phyloP scores from a whole-genome alignment of 2,888 invertebrate species.

The Teinopalpus imperialis region DNA sequence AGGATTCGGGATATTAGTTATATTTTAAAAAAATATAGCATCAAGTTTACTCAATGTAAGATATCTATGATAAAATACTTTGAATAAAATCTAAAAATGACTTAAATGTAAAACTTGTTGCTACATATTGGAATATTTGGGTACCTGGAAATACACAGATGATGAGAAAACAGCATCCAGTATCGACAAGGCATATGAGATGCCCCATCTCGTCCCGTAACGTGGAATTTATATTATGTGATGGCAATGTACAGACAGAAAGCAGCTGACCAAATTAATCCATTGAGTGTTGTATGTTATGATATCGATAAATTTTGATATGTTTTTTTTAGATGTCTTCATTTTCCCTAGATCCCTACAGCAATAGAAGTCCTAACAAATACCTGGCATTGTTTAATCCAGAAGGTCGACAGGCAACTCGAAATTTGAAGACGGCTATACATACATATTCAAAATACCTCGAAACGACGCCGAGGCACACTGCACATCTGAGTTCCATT shows the following conservation, averaged over 20 bases:
- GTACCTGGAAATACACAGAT: constrained; percentile 77
- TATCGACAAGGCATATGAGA: constrained; percentile 48
- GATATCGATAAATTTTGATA: too few relatives aligned
- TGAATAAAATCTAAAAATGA: too few relatives aligned
- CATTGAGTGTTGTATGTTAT: too few relatives aligned
- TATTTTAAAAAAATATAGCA: constrained; percentile 43
- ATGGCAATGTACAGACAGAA: constrained; percentile 25
- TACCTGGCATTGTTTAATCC: constrained; percentile 62
- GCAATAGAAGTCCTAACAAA: constrained; percentile 62
- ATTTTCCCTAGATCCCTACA: constrained; percentile 25
- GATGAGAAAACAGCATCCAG: constrained; percentile 66
- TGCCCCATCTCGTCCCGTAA: constrained; percentile 47
- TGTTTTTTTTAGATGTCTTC: too few relatives aligned
- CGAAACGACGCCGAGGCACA: constrained; percentile 60
- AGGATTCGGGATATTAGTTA: constrained; percentile 50
- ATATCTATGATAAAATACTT: too few relatives aligned
- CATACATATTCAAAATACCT: constrained; percentile 68
- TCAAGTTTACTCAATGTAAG: too few relatives aligned
- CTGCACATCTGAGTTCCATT: constrained; percentile 47
- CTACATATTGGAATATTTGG: constrained; percentile 53
- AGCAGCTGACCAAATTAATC: constrained; percentile 7
- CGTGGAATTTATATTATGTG: constrained; percentile 35
- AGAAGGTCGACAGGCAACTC: constrained; percentile 40
- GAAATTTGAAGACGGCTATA: constrained; percentile 56
- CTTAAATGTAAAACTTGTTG: constrained; percentile 48